Conservation (phyloP, 2,797 vertebrate species). For the Sphenodon punctatus region DNA sequence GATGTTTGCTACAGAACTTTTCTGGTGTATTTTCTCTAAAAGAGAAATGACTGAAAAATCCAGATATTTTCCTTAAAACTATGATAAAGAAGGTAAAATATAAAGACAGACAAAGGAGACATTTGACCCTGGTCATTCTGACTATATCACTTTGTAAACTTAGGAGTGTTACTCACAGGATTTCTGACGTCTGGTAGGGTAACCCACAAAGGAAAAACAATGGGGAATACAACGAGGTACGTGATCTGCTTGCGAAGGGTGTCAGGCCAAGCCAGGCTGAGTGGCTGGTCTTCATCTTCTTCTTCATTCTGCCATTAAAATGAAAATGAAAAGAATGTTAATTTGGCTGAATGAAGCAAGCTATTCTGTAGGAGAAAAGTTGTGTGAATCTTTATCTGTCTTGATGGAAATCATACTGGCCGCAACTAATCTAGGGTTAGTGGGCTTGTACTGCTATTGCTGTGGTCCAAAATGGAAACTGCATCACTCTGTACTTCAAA, state of each 20-base stretch:
- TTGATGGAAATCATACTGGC: background rate
- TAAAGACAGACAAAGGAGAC: background rate
- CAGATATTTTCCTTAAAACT: background rate
- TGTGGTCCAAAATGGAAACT: accelerated
- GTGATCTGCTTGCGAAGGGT: constrained; percentile 84
- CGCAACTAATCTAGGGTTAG: background rate
- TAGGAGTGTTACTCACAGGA: constrained; percentile 77
- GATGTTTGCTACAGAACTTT: background rate
- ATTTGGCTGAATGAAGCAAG: background rate
- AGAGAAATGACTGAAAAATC: background rate
- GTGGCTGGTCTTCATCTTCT: constrained; percentile 85
- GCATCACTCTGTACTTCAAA: background rate
- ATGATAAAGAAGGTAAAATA: background rate
- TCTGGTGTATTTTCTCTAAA: background rate
- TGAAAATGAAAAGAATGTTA: background rate
- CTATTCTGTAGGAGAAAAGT: background rate
- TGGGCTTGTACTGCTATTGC: background rate
- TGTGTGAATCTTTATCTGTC: background rate
- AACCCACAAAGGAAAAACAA: constrained; percentile 91
- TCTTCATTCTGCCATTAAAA: constrained; percentile 65
- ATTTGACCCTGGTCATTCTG: background rate
- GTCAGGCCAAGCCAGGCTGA: constrained; percentile 90
- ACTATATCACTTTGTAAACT: background rate
- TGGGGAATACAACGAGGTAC: constrained; percentile 90
- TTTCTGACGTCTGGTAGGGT: constrained; percentile 94